Base-by-base conservation (phyloP, 2,113 vertebrate genomes). In the Pangasianodon gigas region DNA sequence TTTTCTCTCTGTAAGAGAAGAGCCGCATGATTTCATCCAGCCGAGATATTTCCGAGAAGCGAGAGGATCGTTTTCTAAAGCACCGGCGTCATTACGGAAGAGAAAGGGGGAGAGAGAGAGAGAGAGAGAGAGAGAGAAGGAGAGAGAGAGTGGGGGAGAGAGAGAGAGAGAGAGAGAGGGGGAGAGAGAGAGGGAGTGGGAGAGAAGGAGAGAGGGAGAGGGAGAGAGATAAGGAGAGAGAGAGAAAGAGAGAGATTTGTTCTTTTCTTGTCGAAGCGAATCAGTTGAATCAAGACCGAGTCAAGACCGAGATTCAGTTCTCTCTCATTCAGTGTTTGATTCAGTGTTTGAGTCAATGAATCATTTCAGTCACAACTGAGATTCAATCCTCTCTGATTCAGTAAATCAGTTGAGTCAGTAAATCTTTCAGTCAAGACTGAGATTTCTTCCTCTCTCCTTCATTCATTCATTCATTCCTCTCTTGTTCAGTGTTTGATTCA, bases 151-250 rank as follows among this genome's bases (percentile, higher is more conserved):
- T 52, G 41, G 51, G 26, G 21, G 24, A 71, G 37, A 37, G 37
- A 37, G 37, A 37, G 37, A 37, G 1, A 1, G 37, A 37, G 37
- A 37, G 37, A 37, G 37, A 37, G 37, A 37, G 1, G 37, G 37
- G 1, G 37, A 48, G 48, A 48, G 7, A 48, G 48, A 48, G 48
- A 48, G 29, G 44, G 21, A 32, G 60, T 14, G 29, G 41, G 75
- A 84, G 71, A 81, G 88, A 88, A 37, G 37, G 37, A 37, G 11
- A 60, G 90, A 77, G 90, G 90, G 84, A 16, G 75, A 48, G 41
- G 85, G 24, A 88, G 90, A 41, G 89, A 46, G 10, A 77, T 52
- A 75, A 58, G 62, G 18, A 85, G 29, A 85, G 60, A 69, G 60
- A 67, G 26, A 6, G 84, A 69, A 24, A 69, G 26, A 9, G 24